Evolutionary conservation across 2,113 vertebrate species (phyloP).

Genomic region (Blennius ocellaris): DNA sequence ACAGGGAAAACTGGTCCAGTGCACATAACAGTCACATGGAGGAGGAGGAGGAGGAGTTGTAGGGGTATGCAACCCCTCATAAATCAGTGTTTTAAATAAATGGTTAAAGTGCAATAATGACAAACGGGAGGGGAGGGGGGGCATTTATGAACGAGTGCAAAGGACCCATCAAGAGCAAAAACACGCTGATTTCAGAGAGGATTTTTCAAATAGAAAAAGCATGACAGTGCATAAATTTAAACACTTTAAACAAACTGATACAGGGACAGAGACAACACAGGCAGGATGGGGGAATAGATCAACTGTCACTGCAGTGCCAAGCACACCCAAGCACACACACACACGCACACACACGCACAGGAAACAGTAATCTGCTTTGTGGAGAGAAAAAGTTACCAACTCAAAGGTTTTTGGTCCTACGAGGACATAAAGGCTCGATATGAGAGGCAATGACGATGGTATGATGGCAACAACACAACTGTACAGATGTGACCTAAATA

Average conservation of each 20-base stretch:
- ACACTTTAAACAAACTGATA: neutral
- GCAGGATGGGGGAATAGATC: constrained; percentile 8
- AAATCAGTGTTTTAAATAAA: constrained; percentile 53
- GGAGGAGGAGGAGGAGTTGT: neutral
- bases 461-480: constrained; percentile 48
- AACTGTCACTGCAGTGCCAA: no score
- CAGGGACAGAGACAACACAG: constrained; percentile 8
- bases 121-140: constrained; percentile 8
- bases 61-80: constrained; percentile 24
- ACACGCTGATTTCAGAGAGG: neutral
- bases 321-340: constrained; percentile 3
- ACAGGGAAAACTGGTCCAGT: constrained; percentile 66
- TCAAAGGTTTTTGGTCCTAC: constrained; percentile 57
- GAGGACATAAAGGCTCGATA: constrained; percentile 45
- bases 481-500: constrained; percentile 71
- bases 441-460: constrained; percentile 46
- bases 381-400: constrained; percentile 9
- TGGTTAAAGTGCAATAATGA: constrained; percentile 70
- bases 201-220: constrained; percentile 14
- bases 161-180: constrained; percentile 13
- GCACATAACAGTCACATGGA: constrained; percentile 69
- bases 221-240: constrained; percentile 13
- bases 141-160: neutral
- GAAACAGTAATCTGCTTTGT: constrained; percentile 11
- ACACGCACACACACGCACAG: constrained; percentile 19